Percentiles rank a stretch among this genome's conserved stretches.
Evolutionary conservation across 30 jellyfish, hydroid and myxozoan species (phyloP).

Genomic region (Hydractinia echinata): DNA sequence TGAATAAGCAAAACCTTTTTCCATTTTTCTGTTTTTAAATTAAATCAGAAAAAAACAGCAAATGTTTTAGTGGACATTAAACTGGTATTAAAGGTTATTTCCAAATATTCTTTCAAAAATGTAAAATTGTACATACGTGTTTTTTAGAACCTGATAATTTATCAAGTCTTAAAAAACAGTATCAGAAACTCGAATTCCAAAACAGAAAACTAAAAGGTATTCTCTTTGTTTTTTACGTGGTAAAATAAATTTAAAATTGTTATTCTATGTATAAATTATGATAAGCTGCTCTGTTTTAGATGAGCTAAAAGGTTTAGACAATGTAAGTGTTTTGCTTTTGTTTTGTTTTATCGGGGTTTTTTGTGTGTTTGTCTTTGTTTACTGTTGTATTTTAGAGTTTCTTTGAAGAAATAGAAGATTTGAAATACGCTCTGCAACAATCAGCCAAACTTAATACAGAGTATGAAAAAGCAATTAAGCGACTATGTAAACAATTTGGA

Average conservation of each 20-base stretch:
- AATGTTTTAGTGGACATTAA: too few species aligned
- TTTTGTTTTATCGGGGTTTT: background rate
- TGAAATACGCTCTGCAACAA: conserved; percentile 68
- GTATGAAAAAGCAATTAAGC: conserved; percentile 52
- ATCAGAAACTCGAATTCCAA: conserved; percentile 10
- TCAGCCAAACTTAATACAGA: conserved; percentile 54
- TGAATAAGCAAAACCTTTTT: too few species aligned
- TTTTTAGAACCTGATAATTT: background rate
- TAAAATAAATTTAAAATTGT: background rate
- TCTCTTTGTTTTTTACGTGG: background rate
- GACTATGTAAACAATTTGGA: conserved; percentile 51
- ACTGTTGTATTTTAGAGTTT: conserved; percentile 36
- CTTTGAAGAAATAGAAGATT: conserved; percentile 71
- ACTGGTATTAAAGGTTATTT: too few species aligned
- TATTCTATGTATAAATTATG: background rate
- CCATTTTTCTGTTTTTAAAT: too few species aligned
- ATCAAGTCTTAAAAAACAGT: background rate
- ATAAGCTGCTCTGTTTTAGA: conserved; percentile 13
- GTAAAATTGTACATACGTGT: too few species aligned
- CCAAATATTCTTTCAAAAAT: too few species aligned
- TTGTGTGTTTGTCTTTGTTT: background rate
- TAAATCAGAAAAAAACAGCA: too few species aligned
- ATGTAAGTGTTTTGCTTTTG: conserved; percentile 19
- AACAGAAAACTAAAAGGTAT: background rate
- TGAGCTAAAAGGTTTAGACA: conserved; percentile 63